Percentiles rank a stretch among this genome's conserved stretches.
Conservation (phyloP, 2,888 invertebrate genomes). For the Diachrysia chrysitis region DNA sequence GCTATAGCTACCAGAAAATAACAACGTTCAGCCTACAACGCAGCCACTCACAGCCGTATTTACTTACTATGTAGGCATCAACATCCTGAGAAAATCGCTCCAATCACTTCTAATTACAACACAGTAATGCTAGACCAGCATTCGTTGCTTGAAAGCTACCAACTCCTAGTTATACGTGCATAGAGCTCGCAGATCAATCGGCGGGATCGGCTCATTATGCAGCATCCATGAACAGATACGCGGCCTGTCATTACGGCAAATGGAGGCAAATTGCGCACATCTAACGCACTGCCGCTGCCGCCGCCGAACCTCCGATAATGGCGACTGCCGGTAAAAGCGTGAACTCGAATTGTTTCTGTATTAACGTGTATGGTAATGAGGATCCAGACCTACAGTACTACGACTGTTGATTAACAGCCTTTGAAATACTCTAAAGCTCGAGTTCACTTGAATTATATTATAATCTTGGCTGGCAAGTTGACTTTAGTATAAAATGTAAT, state of each 20-base stretch:
- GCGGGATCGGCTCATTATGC: slow-evolving; percentile 86
- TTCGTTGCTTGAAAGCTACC: slow-evolving; percentile 47
- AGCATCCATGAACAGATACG: slow-evolving; percentile 74
- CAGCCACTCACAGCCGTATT: slow-evolving; percentile 27
- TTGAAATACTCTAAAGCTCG: not conserved
- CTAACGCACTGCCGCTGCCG: slow-evolving; percentile 83
- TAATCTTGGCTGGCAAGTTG: no score
- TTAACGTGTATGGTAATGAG: slow-evolving; percentile 77
- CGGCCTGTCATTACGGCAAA: slow-evolving; percentile 87
- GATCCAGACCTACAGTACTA: slow-evolving; percentile 37
- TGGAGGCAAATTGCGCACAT: slow-evolving; percentile 88
- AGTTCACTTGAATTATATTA: not conserved
- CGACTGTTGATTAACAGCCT: slow-evolving; percentile 17
- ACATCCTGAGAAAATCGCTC: slow-evolving; percentile 58
- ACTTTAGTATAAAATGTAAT: no score
- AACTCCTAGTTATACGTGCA: slow-evolving; percentile 51
- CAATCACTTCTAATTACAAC: slow-evolving; percentile 66
- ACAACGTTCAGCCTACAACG: slow-evolving; percentile 26
- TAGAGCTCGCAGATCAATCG: slow-evolving; percentile 76
- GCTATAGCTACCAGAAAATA: slow-evolving; percentile 26
- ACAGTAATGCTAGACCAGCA: slow-evolving; percentile 53
- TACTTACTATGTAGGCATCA: slow-evolving; percentile 37
- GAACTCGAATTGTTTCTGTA: slow-evolving; percentile 72
- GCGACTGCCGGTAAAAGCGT: slow-evolving; percentile 79
- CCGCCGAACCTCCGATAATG: slow-evolving; percentile 69